phyloP scores from a whole-genome alignment of 92 coral and sea anemone genomes.

The Parazoanthus swiftii region DNA sequence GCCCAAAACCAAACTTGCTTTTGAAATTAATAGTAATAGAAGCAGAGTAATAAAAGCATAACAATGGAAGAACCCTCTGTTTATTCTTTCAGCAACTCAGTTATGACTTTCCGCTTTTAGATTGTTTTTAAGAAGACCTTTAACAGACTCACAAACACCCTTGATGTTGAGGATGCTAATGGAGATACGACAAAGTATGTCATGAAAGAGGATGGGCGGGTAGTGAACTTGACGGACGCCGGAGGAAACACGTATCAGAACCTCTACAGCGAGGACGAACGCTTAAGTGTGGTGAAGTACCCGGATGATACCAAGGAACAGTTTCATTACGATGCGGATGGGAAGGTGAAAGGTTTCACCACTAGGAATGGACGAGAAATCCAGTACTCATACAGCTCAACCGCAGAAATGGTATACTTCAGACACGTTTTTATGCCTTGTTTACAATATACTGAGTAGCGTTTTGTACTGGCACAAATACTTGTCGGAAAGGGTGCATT shows the following conservation, averaged over 20 bases:
- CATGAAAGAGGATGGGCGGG: slow-evolving; percentile 40
- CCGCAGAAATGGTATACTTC: slow-evolving; percentile 54
- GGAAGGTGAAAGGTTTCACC: slow-evolving; percentile 47
- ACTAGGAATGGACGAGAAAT: slow-evolving; percentile 56
- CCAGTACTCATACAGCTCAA: slow-evolving; percentile 53
- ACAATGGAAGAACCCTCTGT: too few species aligned
- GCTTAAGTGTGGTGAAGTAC: slow-evolving; percentile 50
- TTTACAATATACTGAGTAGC: too few species aligned
- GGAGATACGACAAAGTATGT: slow-evolving; percentile 55
- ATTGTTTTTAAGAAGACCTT: slow-evolving; percentile 49
- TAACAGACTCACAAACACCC: slow-evolving; percentile 37
- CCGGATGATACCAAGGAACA: slow-evolving; percentile 61
- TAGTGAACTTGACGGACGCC: slow-evolving; percentile 63
- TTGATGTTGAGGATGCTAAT: slow-evolving; percentile 60
- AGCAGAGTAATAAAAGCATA: background rate
- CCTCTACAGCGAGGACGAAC: slow-evolving; percentile 40
- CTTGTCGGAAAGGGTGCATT: too few species aligned
- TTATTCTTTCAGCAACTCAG: background rate
- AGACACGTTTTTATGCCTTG: background rate
- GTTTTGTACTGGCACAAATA: too few species aligned
- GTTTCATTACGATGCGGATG: slow-evolving; percentile 47
- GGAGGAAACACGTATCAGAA: slow-evolving; percentile 60
- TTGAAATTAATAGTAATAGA: too few species aligned
- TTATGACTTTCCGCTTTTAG: slow-evolving; percentile 21
- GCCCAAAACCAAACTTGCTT: background rate